Conservation (phyloP, 2,797 vertebrate genomes). For the Sphenopsis melanotis region DNA sequence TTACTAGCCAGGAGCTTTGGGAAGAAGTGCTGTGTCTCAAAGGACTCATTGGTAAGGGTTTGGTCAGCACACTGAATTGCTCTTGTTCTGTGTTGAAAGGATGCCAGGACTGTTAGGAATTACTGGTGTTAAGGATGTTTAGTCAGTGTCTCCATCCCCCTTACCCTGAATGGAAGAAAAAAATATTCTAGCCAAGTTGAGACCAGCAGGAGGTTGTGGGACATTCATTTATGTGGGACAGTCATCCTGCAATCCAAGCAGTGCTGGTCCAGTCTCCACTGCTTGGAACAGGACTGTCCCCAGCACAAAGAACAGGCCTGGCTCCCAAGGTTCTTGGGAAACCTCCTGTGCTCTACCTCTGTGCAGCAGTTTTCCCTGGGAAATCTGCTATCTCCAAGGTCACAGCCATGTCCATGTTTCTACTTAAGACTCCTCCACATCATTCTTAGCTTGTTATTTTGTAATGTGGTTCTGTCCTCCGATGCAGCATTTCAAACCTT, state of each 20-base stretch:
- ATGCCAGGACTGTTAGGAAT: background rate
- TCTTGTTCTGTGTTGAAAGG: background rate
- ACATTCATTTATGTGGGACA: background rate
- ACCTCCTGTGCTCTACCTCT: background rate
- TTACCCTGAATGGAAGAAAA: background rate
- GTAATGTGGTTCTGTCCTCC: background rate
- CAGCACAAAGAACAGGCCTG: background rate
- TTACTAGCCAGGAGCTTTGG: slow-evolving; percentile 91
- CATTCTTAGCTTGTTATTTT: background rate
- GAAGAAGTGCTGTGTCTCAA: slow-evolving; percentile 85
- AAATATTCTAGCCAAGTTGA: background rate
- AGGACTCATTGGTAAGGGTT: slow-evolving; percentile 87
- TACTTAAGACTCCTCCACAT: background rate
- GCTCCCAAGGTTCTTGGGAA: background rate
- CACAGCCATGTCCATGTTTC: background rate
- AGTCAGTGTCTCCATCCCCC: background rate
- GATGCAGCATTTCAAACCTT: background rate
- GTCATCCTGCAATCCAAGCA: background rate
- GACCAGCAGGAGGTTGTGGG: background rate
- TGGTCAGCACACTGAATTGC: background rate
- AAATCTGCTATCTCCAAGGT: background rate
- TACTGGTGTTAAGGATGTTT: background rate
- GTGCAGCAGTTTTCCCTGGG: background rate
- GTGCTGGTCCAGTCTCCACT: background rate
- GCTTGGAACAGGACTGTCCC: background rate